These are phyloP conservation scores for Ophion ellenae DNA, from an alignment of 2,888 invertebrate genomes.

Conservation along the genomic window DNA sequence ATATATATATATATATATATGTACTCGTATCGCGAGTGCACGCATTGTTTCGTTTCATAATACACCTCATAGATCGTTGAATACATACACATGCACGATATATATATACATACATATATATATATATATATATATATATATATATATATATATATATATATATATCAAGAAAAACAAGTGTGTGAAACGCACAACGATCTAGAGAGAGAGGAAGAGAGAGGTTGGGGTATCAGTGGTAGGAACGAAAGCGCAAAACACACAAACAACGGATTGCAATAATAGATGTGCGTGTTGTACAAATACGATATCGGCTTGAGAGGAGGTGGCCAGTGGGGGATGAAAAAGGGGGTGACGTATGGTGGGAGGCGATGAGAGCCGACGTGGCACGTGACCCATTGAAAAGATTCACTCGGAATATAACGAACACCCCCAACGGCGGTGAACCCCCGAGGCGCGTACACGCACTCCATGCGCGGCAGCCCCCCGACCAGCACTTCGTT, in stretches of 20 bases:
- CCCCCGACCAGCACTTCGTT: slow-evolving; percentile 67
- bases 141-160: slow-evolving; percentile 15
- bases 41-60: slow-evolving; percentile 79
- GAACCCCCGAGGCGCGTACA: slow-evolving; percentile 72
- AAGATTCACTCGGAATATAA: slow-evolving; percentile 76
- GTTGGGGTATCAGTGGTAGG: slow-evolving; percentile 64
- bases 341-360: slow-evolving; percentile 75
- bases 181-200: slow-evolving; percentile 72
- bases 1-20: neutral
- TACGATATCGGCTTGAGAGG: slow-evolving; percentile 81
- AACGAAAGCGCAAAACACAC: slow-evolving; percentile 77
- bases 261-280: slow-evolving; percentile 83
- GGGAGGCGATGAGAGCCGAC: slow-evolving; percentile 71
- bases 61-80: slow-evolving; percentile 70
- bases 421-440: slow-evolving; percentile 81
- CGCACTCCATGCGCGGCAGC: slow-evolving; percentile 51
- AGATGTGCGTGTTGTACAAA: slow-evolving; percentile 82
- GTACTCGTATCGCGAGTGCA: slow-evolving; percentile 71
- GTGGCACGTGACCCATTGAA: slow-evolving; percentile 81
- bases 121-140: neutral
- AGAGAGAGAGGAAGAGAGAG: slow-evolving; percentile 46
- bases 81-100: neutral
- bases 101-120: neutral
- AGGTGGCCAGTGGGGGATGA: slow-evolving; percentile 31
- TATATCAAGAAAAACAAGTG: slow-evolving; percentile 74